A percentile compares a stretch with the other conserved stretches of the same genome.
Conservation (phyloP, 53 echinoderm and acorn worm genomes). For the Luidia sarsii region DNA sequence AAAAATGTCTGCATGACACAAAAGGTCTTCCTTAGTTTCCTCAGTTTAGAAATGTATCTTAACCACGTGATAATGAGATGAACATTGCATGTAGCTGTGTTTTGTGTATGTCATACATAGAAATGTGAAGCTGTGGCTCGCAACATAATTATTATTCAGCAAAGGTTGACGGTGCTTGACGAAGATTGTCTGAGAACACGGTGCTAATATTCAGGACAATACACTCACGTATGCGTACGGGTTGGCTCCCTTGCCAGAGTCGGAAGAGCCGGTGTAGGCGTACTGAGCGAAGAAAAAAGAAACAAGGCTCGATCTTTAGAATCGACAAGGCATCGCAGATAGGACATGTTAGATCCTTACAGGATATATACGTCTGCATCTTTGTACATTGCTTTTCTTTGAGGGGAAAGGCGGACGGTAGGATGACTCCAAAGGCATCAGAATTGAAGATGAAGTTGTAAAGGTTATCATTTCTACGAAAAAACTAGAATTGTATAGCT, state of each 20-base stretch:
- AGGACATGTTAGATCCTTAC: background rate
- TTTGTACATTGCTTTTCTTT: background rate
- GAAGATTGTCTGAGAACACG: too few species aligned
- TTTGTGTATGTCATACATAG: background rate
- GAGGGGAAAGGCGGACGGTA: background rate
- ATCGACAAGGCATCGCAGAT: background rate
- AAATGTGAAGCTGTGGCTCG: too few species aligned
- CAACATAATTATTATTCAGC: too few species aligned
- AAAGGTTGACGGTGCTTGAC: too few species aligned
- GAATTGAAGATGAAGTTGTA: too few species aligned
- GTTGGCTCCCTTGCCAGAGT: constrained; percentile 40
- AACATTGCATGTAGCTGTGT: background rate
- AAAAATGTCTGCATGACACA: too few species aligned
- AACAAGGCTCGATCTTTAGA: background rate
- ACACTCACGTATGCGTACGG: constrained; percentile 37
- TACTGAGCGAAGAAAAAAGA: background rate
- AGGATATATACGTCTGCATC: background rate
- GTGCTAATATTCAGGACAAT: too few species aligned
- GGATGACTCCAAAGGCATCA: background rate
- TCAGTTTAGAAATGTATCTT: too few species aligned
- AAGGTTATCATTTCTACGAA: too few species aligned
- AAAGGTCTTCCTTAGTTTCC: too few species aligned
- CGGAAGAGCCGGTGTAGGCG: constrained; percentile 11
- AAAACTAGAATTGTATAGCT: too few species aligned
- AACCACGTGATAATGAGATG: too few species aligned